Evolutionary conservation across 2,797 vertebrate genomes (phyloP).

Genomic region (Myripristis murdjan): DNA sequence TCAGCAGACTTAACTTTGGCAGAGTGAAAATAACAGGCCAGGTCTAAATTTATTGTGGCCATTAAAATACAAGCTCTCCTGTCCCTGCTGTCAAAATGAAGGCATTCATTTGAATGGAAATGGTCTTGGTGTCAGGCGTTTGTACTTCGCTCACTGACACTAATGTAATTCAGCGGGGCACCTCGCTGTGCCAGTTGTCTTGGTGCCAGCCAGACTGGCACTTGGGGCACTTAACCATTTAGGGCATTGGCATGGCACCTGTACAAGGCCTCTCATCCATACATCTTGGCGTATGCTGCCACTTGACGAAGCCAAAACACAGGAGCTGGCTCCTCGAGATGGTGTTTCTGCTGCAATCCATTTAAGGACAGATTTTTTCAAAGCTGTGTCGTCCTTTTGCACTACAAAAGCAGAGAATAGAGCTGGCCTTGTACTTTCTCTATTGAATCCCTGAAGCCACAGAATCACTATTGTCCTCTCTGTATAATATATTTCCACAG

Average conservation of each 20-base stretch:
- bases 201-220: slow-evolving; percentile 81
- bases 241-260: slow-evolving; percentile 81
- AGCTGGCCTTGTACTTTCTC: slow-evolving; percentile 25
- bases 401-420: slow-evolving; percentile 29
- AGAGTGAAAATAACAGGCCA: slow-evolving; percentile 23
- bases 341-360: slow-evolving; percentile 56
- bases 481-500: neutral
- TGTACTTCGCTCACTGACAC: slow-evolving; percentile 79
- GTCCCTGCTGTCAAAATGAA: slow-evolving; percentile 69
- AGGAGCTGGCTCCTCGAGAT: slow-evolving; percentile 55
- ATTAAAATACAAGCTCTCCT: slow-evolving; percentile 61
- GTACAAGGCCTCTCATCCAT: slow-evolving; percentile 73
- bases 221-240: slow-evolving; percentile 84
- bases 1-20: slow-evolving; percentile 18
- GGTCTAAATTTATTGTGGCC: slow-evolving; percentile 59
- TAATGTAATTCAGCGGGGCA: slow-evolving; percentile 81
- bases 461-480: neutral
- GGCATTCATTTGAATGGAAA: slow-evolving; percentile 72
- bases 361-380: slow-evolving; percentile 69
- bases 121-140: slow-evolving; percentile 65
- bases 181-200: slow-evolving; percentile 80
- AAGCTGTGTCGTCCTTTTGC: slow-evolving; percentile 27
- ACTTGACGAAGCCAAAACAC: slow-evolving; percentile 71
- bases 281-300: slow-evolving; percentile 66
- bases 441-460: slow-evolving; percentile 11